Base-by-base conservation (phyloP, 2,888 invertebrate genomes). In the Pheosia tremula region DNA sequence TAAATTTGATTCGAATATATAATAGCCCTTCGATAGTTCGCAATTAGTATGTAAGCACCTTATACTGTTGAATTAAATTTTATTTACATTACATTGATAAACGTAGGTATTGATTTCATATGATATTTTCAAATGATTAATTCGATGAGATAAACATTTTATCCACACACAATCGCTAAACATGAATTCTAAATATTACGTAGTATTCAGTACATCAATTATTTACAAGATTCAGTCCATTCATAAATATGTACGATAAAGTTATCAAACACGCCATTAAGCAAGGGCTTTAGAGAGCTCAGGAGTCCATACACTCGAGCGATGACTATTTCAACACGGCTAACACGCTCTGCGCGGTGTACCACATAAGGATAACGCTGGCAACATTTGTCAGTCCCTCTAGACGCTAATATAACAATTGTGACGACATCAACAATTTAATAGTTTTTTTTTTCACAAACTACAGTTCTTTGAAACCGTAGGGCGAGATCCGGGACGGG, bases 191-290 rank as follows among this genome's bases (percentile, higher is more conserved):
- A 24, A 24, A 24, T 24, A 24, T 24, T 24, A 24, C 24, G 24
- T 24, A 24, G 24, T 24, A 24, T 24, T 24, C 24, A 24, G 13
- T 57, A 55, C 47, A 61, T 71, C 64, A 64, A 67, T 65, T 77
- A 79, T 81, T 75, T 79, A 82, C 77, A 80, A 70, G 24, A 64
- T 70, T 77, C 78, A 82, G 76, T 78, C 74, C 71, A 70, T 74
- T 71, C 68, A 69, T 63, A 62, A 69, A 61, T 78, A 78, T 77
- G 66, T 78, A 79, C 75, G 77, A 57, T 71, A 62, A 66, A 58
- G 60, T 63, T 59, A 59, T 47, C 59, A 61, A 59, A 50, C 47
- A 60, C 58, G n/a, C 52, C 64, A 63, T 58, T 55, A 67, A 63
- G 59, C 58, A 58, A 62, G 57, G 68, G 65, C 75, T 69, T 75